These are phyloP conservation scores for Dysmachus trigonus DNA, from an alignment of 2,888 invertebrate species.

Conservation along the genomic window DNA sequence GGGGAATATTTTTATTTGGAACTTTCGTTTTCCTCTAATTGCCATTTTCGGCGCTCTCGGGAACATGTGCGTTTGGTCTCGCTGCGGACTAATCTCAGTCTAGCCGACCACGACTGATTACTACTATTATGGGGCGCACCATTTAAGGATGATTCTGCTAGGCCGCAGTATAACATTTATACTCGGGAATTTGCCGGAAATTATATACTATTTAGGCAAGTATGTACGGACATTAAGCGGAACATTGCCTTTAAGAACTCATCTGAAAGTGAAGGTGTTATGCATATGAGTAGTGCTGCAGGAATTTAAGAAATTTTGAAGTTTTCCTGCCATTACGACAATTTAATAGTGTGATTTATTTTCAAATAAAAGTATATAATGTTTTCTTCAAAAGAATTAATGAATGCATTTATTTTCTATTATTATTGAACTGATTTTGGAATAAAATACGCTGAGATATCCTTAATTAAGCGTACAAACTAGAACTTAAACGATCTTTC, in stretches of 20 bases:
- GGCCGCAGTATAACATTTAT: neutral
- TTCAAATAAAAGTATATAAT: no score
- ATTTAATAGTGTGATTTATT: neutral
- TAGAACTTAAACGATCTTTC: no score
- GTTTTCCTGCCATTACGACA: neutral
- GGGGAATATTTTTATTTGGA: neutral
- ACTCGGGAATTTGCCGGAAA: neutral
- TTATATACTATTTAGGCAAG: neutral
- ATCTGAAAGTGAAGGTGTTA: neutral
- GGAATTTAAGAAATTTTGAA: neutral
- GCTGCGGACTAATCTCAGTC: constrained; percentile 8
- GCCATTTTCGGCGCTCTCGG: neutral
- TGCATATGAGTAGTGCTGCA: neutral
- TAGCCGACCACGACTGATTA: constrained; percentile 2
- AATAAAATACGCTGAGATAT: no score
- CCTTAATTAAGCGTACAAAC: no score
- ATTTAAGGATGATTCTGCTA: neutral
- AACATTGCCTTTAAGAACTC: neutral
- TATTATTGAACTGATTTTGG: no score
- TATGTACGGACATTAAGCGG: neutral
- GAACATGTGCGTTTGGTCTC: neutral
- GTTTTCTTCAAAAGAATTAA: no score
- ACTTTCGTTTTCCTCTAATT: neutral
- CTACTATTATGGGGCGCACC: neutral
- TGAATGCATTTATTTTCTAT: no score